Base-by-base conservation (phyloP, 92 coral and sea anemone species). In the Meandrina meandrites region DNA sequence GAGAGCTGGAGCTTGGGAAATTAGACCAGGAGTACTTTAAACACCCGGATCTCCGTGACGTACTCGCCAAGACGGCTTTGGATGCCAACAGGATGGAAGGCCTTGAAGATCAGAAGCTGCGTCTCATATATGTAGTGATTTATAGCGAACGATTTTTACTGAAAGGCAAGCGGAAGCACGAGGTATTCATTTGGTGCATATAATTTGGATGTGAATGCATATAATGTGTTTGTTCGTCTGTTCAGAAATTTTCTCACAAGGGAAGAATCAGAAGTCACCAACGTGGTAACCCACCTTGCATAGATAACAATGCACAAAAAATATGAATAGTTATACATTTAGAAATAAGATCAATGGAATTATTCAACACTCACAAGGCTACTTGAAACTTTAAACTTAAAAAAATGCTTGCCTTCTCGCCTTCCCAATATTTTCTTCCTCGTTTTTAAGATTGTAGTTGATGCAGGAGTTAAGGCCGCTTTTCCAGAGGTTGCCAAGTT, bases 21-120 rank as follows among this genome's bases (percentile, higher is more conserved):
- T n/a, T 79, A 57, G 82, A 79, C 34, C 31, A 58, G 64, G 82
- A 79, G 71, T 79, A 34, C 82, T 21, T 79, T 8, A 57, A 24
- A 5, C 50, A 56, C 24, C 72, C 70, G 4, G 82, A 79, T 13
- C 32, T 79, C 3, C 69, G 69, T 35, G 48, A 19, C 3, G 4
- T 56, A 22, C 40, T 79, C 31, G 82, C 34, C 51, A 19, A 24
- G n/a, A 32, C 82, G 22, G 51, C 35, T 66, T 28, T 66, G 34
- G 47, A 79, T 17, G 34, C 7, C 31, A 24, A 79, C 50, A n/a
- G 5, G 24, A 56, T 56, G 69, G 31, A 79, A 79, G 28, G 16
- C 21, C 8, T 56, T 12, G 24, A 19, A 19, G 71, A 22, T 9
- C 28, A 56, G 42, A 57, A 56, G 16, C 82, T 79, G 82, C 70